Evolutionary conservation across 1,140 invertebrate genomes (phyloP).

Genomic region (Agraylea sexmaculata): DNA sequence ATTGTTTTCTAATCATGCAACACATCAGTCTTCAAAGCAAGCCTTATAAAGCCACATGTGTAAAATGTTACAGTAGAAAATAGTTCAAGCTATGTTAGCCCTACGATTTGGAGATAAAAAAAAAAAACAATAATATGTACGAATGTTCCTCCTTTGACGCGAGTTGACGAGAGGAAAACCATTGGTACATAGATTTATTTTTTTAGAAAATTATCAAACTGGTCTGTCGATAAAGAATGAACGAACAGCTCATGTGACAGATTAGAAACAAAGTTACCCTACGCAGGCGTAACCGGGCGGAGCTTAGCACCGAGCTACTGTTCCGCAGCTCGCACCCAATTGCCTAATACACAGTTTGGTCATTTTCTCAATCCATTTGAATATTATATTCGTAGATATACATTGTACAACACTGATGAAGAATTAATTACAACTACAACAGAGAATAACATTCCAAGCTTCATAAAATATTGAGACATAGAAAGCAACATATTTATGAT

Average conservation of each 20-base stretch:
- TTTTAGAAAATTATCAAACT: too few species aligned
- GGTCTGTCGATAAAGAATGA: too few species aligned
- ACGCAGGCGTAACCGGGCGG: too few species aligned
- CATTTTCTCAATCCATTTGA: slow-evolving; percentile 20
- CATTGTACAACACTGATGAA: slow-evolving; percentile 19
- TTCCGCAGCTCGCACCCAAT: slow-evolving; percentile 11
- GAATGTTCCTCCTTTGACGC: too few species aligned
- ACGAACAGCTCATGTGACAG: slow-evolving; percentile 15
- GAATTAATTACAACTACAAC: slow-evolving; percentile 21
- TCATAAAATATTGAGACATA: slow-evolving; percentile 23
- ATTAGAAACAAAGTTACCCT: slow-evolving; percentile 18
- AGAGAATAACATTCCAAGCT: slow-evolving; percentile 22
- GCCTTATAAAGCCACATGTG: slow-evolving; percentile 17
- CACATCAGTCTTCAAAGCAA: slow-evolving; percentile 22
- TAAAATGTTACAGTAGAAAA: too few species aligned
- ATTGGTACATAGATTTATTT: too few species aligned
- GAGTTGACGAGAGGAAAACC: too few species aligned
- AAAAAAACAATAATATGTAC: too few species aligned
- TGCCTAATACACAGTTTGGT: slow-evolving; percentile 5
- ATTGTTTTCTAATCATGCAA: slow-evolving; percentile 22
- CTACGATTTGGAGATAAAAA: too few species aligned
- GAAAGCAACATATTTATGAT: slow-evolving; percentile 22
- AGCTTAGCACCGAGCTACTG: too few species aligned
- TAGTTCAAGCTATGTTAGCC: slow-evolving; percentile 18
- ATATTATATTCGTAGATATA: slow-evolving; percentile 16